phyloP scores from a whole-genome alignment of 2,797 vertebrate species.

The Allenopithecus nigroviridis region DNA sequence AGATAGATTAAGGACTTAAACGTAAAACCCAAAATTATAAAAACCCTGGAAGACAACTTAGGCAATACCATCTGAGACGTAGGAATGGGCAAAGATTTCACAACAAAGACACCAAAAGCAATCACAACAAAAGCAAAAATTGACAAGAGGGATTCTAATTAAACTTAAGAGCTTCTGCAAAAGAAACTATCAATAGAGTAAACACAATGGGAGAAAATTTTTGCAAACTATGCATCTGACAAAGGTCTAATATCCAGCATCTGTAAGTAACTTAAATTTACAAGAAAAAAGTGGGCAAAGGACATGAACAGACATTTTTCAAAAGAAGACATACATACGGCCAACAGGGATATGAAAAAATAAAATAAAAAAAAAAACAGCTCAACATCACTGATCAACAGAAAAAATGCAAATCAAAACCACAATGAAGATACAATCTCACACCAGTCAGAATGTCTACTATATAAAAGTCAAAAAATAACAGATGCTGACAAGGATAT shows the following conservation, averaged over 20 bases:
- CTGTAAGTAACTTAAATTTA: neutral
- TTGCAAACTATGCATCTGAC: neutral
- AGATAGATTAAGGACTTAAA: neutral
- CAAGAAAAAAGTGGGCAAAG: neutral
- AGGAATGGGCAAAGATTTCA: neutral
- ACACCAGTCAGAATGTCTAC: too few species aligned
- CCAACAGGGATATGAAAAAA: too few species aligned
- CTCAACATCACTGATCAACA: too few species aligned
- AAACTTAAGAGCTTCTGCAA: neutral
- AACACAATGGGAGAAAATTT: neutral
- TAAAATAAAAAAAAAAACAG: too few species aligned
- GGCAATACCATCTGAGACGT: neutral
- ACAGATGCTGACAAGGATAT: too few species aligned
- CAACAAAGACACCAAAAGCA: neutral
- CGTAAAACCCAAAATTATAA: neutral
- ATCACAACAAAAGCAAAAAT: neutral
- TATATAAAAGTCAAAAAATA: too few species aligned
- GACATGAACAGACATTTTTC: too few species aligned
- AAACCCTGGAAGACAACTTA: neutral
- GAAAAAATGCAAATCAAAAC: too few species aligned
- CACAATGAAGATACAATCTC: too few species aligned
- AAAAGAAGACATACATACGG: too few species aligned
- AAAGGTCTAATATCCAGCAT: neutral
- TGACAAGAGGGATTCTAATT: neutral
- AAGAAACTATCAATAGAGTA: neutral